A percentile compares a stretch with the other conserved stretches of the same genome.
Conservation (phyloP, 2,113 vertebrate genomes). For the Chauna torquata region DNA sequence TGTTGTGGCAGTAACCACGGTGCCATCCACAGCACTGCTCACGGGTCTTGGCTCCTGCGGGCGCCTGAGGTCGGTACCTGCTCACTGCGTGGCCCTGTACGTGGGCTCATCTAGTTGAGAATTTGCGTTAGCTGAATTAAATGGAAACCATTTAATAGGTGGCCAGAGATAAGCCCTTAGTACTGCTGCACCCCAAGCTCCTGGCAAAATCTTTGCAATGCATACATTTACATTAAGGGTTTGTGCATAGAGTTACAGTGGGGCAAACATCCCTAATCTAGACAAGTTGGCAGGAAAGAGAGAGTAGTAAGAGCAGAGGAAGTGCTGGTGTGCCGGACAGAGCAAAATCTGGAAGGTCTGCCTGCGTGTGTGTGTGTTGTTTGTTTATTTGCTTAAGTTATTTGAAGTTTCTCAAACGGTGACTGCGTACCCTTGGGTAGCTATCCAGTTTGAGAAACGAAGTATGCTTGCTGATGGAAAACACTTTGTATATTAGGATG, state of each 20-base stretch:
- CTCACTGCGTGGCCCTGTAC: accelerated
- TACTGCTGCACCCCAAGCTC: not conserved
- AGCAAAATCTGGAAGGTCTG: not conserved
- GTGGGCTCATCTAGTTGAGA: not conserved
- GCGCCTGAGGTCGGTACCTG: not conserved
- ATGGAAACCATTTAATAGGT: not conserved
- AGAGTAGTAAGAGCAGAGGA: not conserved
- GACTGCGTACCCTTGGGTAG: not conserved
- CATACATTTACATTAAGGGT: not conserved
- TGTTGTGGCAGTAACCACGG: accelerated
- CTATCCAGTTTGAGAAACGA: not conserved
- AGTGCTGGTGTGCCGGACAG: not conserved
- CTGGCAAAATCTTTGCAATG: not conserved
- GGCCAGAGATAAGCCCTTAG: not conserved
- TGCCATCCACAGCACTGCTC: not conserved
- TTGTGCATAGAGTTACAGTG: not conserved
- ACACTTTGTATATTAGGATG: not conserved
- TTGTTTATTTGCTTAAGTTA: not conserved
- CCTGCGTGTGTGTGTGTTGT: accelerated
- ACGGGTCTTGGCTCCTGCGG: not conserved
- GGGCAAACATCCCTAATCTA: not conserved
- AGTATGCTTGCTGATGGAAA: not conserved
- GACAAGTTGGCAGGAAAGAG: not conserved
- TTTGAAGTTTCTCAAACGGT: not conserved
- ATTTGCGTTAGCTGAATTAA: not conserved